Evolutionary conservation across 1,140 invertebrate species (phyloP).

Genomic region (Drosophila nikananu): DNA sequence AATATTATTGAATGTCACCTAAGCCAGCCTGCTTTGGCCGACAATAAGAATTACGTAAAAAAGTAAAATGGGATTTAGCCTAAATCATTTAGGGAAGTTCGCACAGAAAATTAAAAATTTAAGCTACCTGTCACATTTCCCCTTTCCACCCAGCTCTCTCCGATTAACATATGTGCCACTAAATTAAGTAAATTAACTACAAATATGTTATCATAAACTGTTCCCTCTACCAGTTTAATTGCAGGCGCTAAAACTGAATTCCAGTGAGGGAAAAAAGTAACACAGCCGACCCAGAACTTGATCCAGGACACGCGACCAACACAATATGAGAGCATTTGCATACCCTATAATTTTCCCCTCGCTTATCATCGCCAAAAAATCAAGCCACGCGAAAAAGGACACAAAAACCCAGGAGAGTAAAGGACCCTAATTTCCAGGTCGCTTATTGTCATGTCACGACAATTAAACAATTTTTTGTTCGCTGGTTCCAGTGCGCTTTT

Average conservation of each 20-base stretch:
- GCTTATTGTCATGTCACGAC: constrained; percentile 80
- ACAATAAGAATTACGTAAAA: background rate
- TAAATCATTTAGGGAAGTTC: too few relatives aligned
- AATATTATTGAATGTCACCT: background rate
- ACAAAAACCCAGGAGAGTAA: constrained; percentile 41
- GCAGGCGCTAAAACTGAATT: constrained; percentile 54
- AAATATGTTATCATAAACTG: constrained; percentile 77
- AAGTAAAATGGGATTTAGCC: background rate
- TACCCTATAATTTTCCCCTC: constrained; percentile 72
- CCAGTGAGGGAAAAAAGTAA: background rate
- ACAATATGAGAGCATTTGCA: constrained; percentile 70
- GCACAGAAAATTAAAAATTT: too few relatives aligned
- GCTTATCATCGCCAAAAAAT: constrained; percentile 74
- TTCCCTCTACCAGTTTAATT: constrained; percentile 54
- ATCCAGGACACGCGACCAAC: constrained; percentile 70
- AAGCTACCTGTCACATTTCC: background rate
- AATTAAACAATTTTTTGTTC: constrained; percentile 69
- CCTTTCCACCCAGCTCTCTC: constrained; percentile 1
- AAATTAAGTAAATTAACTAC: constrained; percentile 60
- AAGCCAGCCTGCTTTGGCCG: background rate
- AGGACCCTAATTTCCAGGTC: constrained; percentile 76
- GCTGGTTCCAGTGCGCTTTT: constrained; percentile 70
- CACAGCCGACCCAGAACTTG: constrained; percentile 12
- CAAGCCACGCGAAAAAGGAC: constrained; percentile 59
- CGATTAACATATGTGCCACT: constrained; percentile 34